Percentiles rank a stretch among this genome's conserved stretches.
Conservation (phyloP, 2,797 vertebrate genomes). For the Australoheros facetus region DNA sequence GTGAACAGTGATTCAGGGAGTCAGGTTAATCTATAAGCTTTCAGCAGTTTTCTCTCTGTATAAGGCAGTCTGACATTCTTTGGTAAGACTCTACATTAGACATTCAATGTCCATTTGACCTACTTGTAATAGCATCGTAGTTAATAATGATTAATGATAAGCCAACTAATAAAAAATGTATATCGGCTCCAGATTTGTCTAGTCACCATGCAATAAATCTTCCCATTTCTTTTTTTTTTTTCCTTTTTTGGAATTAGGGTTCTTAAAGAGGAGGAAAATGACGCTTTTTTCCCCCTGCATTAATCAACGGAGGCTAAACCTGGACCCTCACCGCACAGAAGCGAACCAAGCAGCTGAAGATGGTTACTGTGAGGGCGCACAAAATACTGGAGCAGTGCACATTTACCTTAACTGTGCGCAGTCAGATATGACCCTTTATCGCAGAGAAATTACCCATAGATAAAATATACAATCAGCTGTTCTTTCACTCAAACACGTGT, state of each 20-base stretch:
- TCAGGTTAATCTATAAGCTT: slow-evolving; percentile 29
- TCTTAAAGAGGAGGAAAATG: neutral
- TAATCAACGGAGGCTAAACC: neutral
- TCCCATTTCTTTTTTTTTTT: neutral
- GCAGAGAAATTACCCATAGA: slow-evolving; percentile 17
- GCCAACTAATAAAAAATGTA: slow-evolving; percentile 25
- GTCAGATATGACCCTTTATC: neutral
- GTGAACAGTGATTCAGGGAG: slow-evolving; percentile 22
- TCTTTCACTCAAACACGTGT: slow-evolving; percentile 39
- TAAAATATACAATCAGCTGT: neutral
- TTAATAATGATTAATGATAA: slow-evolving; percentile 36
- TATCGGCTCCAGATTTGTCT: slow-evolving; percentile 18
- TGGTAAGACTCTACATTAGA: slow-evolving; percentile 17
- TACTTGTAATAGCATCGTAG: slow-evolving; percentile 39
- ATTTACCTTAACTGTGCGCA: slow-evolving; percentile 23
- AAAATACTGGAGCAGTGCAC: slow-evolving; percentile 30
- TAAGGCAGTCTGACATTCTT: neutral
- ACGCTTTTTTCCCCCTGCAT: neutral
- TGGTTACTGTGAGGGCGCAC: slow-evolving; percentile 20
- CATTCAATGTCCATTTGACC: slow-evolving; percentile 47
- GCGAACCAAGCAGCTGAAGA: slow-evolving; percentile 18
- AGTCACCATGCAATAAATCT: neutral
- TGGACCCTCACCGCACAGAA: slow-evolving; percentile 19
- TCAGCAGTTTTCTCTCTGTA: neutral
- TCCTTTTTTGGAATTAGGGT: slow-evolving; percentile 4